Base-by-base conservation (phyloP, 2,888 invertebrate species). In the Ernsta delagoae region DNA sequence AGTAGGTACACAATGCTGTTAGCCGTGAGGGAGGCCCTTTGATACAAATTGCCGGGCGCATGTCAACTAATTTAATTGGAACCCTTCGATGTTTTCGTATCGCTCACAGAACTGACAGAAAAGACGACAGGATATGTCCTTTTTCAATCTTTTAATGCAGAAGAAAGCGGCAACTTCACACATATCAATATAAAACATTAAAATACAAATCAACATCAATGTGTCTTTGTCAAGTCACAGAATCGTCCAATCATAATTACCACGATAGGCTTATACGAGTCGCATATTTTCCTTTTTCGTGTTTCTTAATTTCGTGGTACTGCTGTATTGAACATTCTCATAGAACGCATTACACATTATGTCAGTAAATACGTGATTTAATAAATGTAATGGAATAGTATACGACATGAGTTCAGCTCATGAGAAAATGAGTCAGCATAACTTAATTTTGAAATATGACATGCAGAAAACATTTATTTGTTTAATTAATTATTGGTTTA, bases 21-120 rank as follows among this genome's bases (percentile, higher is more conserved):
- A 76, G 80, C 77, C 59, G 75, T 81, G 76, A 53, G 80, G 78
- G 77, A 72, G 70, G 71, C 68, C 75, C 81, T 79, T 71, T 71
- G 82, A 79, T 87, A 90, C 91, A 90, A 91, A 92, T 92, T 92
- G 91, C 87, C 86, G 85, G 81, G 88, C 83, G 88, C 87, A 89
- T 90, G 89, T 87, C 92, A 84, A 83, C 83, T 92, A 92, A 93
- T 89, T 90, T 85, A 89, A 92, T 93, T 85, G 90, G 80, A 76
- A 81, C 89, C 90, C 90, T 80, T 74, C 73, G 69, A 66, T 63
- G 36, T 56, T 41, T 59, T 43, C 11, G 36, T 54, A 57, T 57
- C 8, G 41, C 41, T 8, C 41, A 41, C 3, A 7, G 41, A 41
- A 41, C 41, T 8, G 41, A 41, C 7, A 0, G 41, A 41, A 41